Evolutionary conservation across 2,888 invertebrate species (phyloP).

Genomic region (Xanthorhoe designata): DNA sequence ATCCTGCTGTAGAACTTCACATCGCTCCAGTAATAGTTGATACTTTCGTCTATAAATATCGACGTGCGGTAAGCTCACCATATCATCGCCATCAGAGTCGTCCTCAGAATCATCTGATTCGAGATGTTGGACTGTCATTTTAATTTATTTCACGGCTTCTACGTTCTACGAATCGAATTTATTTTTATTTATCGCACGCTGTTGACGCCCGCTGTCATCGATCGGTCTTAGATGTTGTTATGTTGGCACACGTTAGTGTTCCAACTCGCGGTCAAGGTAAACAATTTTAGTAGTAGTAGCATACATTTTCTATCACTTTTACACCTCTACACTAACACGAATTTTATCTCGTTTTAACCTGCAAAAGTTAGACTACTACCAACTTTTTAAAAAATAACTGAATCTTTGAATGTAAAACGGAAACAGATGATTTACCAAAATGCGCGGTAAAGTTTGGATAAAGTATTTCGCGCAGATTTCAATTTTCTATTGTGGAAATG

Average conservation of each 20-base stretch:
- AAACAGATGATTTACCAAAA: slow-evolving; percentile 20
- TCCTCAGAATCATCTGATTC: slow-evolving; percentile 85
- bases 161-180: slow-evolving; percentile 78
- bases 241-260: slow-evolving; percentile 44
- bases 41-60: slow-evolving; percentile 91
- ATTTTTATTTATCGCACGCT: slow-evolving; percentile 63
- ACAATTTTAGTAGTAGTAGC: background rate
- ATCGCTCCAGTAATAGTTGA: slow-evolving; percentile 89
- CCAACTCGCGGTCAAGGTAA: background rate
- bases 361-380: background rate
- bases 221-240: slow-evolving; percentile 27
- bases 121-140: slow-evolving; percentile 85
- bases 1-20: slow-evolving; percentile 91
- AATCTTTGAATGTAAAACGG: slow-evolving; percentile 6
- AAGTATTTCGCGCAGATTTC: slow-evolving; percentile 41
- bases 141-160: slow-evolving; percentile 82
- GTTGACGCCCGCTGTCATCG: slow-evolving; percentile 57
- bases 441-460: slow-evolving; percentile 31
- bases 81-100: slow-evolving; percentile 71
- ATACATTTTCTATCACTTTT: slow-evolving; percentile 9
- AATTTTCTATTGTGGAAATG: slow-evolving; percentile 44
- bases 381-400: slow-evolving; percentile 17
- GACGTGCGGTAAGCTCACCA: slow-evolving; percentile 85
- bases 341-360: background rate
- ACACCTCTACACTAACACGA: background rate